A percentile compares a stretch with the other conserved stretches of the same genome.
Evolutionary conservation across 2,113 vertebrate species (phyloP).

Genomic region (Physeter macrocephalus): DNA sequence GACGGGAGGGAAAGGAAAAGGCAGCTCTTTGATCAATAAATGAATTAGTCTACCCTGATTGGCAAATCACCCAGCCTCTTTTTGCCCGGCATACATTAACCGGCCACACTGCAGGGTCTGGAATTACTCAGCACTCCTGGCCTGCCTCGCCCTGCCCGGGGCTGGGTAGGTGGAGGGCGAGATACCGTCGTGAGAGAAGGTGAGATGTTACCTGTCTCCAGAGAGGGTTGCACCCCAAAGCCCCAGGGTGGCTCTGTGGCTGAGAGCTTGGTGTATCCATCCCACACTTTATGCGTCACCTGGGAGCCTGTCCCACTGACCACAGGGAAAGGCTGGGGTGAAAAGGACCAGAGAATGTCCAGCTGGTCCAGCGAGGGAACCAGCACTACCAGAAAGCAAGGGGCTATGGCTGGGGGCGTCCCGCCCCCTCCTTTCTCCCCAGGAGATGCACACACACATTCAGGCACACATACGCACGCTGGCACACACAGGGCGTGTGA

Average conservation of each 20-base stretch:
- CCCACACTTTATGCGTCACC: constrained; percentile 51
- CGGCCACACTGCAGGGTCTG: accelerated
- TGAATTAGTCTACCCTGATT: not conserved
- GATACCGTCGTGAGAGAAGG: accelerated
- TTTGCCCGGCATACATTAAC: accelerated
- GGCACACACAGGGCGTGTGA: not conserved
- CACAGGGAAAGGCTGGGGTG: not conserved
- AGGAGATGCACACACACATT: accelerated
- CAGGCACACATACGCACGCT: accelerated
- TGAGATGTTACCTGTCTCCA: not conserved
- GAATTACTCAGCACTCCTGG: accelerated
- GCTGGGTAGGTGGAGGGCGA: accelerated
- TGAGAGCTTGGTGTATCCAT: constrained; percentile 38
- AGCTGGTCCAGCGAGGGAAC: not conserved
- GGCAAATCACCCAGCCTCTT: not conserved
- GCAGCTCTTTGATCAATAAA: not conserved
- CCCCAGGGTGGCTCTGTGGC: not conserved
- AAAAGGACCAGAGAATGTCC: not conserved
- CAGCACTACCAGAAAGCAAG: no score
- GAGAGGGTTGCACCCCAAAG: not conserved
- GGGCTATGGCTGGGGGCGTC: accelerated
- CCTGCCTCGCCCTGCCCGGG: not conserved
- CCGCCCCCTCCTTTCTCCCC: accelerated
- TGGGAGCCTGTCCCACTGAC: constrained; percentile 15
- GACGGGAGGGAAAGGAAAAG: not conserved